Base-by-base conservation (phyloP, 2,888 invertebrate genomes). In the Drosophila prostipennis region DNA sequence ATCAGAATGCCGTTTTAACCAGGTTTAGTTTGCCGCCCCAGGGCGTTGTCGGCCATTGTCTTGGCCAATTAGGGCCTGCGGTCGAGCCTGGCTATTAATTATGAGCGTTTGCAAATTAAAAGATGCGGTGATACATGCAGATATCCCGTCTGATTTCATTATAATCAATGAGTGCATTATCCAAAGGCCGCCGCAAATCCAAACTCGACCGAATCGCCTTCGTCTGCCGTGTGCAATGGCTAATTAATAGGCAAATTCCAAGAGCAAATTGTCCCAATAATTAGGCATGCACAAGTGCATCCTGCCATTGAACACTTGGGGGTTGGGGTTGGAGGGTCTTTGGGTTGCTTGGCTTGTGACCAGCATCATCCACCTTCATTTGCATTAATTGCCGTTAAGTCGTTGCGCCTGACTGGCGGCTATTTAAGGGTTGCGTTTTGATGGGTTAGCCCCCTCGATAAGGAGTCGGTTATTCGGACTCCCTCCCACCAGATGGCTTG, bases 241-340 rank as follows among this genome's bases (percentile, higher is more conserved):
- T 88, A 84, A 87, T 84, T 87, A 84, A 87, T 82, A 87, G 88
- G 83, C 88, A 87, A 85, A 87, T 80, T 88, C 78, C 80, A 68
- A 76, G 75, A 68, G 83, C 83, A 84, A 87, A 84, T 86, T 80
- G 86, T 87, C 76, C 83, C 72, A 77, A 84, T 84, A 86, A 84
- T 84, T 88, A 86, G 84, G 80, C 83, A 84, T 84, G 84, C 84
- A 84, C 84, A 84, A 87, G 88, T 87, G 84, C 73, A 64, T 65
- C 74, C 71, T 77, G 71, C 74, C 26, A 26, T 26, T 6, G 26
- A 26, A 26, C 26, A 26, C 26, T 26, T 26, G 26, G 26, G 26
- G 26, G 26, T 26, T 2, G 26, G 26, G 26, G 26, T 26, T 26
- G 26, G 26, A n/a, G n/a, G n/a, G n/a, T n/a, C 26, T 26, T 26